phyloP scores from a whole-genome alignment of 2,888 invertebrate species.

The Coleophora deauratella region DNA sequence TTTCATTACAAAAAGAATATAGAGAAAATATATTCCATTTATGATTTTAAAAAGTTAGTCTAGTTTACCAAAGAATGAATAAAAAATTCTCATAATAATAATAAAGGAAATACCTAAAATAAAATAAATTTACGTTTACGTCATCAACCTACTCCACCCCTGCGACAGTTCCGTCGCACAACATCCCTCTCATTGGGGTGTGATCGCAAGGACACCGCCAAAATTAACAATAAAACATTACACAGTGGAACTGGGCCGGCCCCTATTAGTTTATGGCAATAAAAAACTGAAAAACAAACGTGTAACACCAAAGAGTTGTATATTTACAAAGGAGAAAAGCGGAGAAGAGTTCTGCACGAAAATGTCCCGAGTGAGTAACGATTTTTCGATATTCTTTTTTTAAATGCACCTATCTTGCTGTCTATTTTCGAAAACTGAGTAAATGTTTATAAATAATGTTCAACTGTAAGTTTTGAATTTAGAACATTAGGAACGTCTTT shows the following conservation, averaged over 20 bases:
- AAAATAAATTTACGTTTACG: too few species aligned
- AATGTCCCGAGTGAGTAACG: constrained; percentile 43
- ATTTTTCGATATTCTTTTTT: constrained; percentile 37
- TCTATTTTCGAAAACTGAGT: constrained; percentile 25
- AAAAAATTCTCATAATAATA: too few species aligned
- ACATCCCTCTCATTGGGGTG: constrained; percentile 60
- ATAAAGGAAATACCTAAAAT: too few species aligned
- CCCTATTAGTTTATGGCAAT: constrained; percentile 9
- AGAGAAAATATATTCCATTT: too few species aligned
- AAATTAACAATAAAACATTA: constrained; percentile 50
- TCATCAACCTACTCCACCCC: constrained; percentile 25
- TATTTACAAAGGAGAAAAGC: constrained; percentile 8
- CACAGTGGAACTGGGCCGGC: constrained; percentile 36
- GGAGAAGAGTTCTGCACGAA: constrained; percentile 3
- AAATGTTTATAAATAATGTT: too few species aligned
- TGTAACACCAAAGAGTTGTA: constrained; percentile 9
- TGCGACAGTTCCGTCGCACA: constrained; percentile 36
- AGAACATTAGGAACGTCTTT: too few species aligned
- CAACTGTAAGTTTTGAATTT: too few species aligned
- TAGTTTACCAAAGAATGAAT: too few species aligned
- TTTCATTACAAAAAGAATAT: too few species aligned
- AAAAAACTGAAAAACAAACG: constrained; percentile 8
- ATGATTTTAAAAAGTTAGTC: too few species aligned
- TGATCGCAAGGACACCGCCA: constrained; percentile 54
- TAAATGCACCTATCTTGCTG: constrained; percentile 20